Evolutionary conservation across 1,140 invertebrate species (phyloP), one percentile per base, ranked within the genome.

Genomic region (Drosophila littoralis): DNA sequence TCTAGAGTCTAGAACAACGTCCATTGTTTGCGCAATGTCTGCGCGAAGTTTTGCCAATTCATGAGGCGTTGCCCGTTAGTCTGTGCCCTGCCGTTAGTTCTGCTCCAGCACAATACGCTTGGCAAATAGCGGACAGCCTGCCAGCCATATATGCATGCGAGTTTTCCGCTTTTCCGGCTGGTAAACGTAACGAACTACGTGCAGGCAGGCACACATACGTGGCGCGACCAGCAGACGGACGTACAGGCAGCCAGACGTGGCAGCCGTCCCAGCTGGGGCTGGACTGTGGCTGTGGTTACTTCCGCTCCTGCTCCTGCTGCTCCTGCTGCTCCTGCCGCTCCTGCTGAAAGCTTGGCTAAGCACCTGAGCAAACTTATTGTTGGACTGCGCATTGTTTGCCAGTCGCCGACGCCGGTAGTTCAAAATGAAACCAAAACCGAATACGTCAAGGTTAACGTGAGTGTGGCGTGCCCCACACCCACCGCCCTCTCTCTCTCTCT

Each of bases 361-460:
- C 84, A 88, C 84, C 84, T 88, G 84, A 89, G 77, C 84, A 88
- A 88, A 88, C 84, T 88, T 88, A 88, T 88, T 88, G 84, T 88
- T 89, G 76, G 84, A 76, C 70, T 88, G 83, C 84, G 83, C 83
- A 80, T 88, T 88, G 83, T 88, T 76, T 89, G 68, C 48, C 57
- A 54, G 45, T n/a, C 40, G 60, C 4, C n/a, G 59, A 12, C 17
- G 59, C 71, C 65, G 71, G 64, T 68, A 38, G 43, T 0, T 52
- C 50, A 52, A 59, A 70, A 60, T 50, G 63, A 74, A 75, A 77
- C 71, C 66, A 65, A 66, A 82, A 60, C 70, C 48, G 67, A 79
- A 71, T 68, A 76, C 84, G 84, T 88, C 84, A 88, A 88, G 84
- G 84, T 88, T 88, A 88, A 84, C 84, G 67, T 52, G 64, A 57